Evolutionary conservation across 2,888 invertebrate species (phyloP), one percentile per base, ranked within the genome.

Genomic region (Meghimatium bilineatum): DNA sequence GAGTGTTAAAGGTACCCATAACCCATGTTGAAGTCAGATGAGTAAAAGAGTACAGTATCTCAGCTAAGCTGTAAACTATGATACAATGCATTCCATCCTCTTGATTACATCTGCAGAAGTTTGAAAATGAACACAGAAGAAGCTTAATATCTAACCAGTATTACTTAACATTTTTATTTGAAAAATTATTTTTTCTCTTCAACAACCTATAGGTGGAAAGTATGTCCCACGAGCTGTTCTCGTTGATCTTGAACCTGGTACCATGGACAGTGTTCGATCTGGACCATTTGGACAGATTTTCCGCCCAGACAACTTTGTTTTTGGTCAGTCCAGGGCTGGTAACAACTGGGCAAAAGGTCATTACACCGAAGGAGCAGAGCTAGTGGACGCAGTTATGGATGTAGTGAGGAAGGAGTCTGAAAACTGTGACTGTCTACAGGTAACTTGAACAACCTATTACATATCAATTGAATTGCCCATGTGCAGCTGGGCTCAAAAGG

Each of bases 371-470:
- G 86, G 86, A 32, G 86, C 86, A 34, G 86, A 86, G 89, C 91
- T 95, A 10, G 95, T 95, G 17, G 95, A 95, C 88, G 93, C 96
- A 95, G 95, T 95, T 1, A 88, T 95, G 75, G 95, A 95, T 89
- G 95, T 95, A n/a, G 94, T 95, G 49, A 92, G 98, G 96, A 86
- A 97, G 96, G 94, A 95, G 96, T 91, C 97, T 95, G 89, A 98
- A 90, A 93, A 97, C 87, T 95, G 98, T 93, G 98, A 98, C 93
- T 98, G 98, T 94, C 96, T 97, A 29, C 89, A 90, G 83, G 90
- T 49, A 74, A n/a, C 1, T 8, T 23, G 29, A 44, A 12, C n/a
- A 44, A 5, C 12, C 1, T 38, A 44, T 44, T 44, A 5, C 5
- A 44, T 44, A 12, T 44, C 44, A 10, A 56, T 17, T 12, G 10